Conservation (phyloP, 2,113 vertebrate species). For the Osmerus eperlanus region DNA sequence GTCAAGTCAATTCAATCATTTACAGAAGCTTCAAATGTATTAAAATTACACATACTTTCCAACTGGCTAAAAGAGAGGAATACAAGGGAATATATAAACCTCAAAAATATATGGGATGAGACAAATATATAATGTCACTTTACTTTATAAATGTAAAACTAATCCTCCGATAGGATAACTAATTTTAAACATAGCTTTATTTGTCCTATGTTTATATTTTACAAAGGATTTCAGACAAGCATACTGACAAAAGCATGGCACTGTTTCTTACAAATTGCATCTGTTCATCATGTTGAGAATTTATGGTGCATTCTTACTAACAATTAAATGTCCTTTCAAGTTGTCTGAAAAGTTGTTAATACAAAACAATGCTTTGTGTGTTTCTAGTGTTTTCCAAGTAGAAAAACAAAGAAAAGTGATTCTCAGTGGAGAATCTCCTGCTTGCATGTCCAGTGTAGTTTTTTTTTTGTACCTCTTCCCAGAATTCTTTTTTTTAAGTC, state of each 20-base stretch:
- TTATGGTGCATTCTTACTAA: conserved; percentile 47
- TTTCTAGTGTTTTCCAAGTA: background rate
- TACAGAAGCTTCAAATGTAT: conserved; percentile 28
- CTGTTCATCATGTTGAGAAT: conserved; percentile 61
- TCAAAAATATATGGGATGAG: conserved; percentile 59
- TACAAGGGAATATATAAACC: conserved; percentile 32
- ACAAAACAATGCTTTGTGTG: no score
- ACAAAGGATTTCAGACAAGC: conserved; percentile 47
- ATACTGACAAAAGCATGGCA: conserved; percentile 51
- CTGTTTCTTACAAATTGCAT: conserved; percentile 44
- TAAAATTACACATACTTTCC: conserved; percentile 44
- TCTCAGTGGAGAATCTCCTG: conserved; percentile 53
- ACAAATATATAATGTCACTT: conserved; percentile 46
- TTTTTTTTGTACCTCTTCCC: conserved; percentile 51
- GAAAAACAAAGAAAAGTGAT: conserved; percentile 28
- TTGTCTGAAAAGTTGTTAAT: conserved; percentile 41
- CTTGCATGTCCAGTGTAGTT: conserved; percentile 49
- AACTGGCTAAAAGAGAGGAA: conserved; percentile 46
- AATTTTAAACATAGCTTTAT: conserved; percentile 35
- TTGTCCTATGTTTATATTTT: conserved; percentile 13
- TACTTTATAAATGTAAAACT: conserved; percentile 43
- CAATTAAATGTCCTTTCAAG: conserved; percentile 35
- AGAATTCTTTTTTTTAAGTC: conserved; percentile 30
- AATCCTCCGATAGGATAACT: conserved; percentile 7
- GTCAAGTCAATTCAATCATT: conserved; percentile 20